phyloP scores from a whole-genome alignment of 2,113 vertebrate species.

The Haemorhous mexicanus region DNA sequence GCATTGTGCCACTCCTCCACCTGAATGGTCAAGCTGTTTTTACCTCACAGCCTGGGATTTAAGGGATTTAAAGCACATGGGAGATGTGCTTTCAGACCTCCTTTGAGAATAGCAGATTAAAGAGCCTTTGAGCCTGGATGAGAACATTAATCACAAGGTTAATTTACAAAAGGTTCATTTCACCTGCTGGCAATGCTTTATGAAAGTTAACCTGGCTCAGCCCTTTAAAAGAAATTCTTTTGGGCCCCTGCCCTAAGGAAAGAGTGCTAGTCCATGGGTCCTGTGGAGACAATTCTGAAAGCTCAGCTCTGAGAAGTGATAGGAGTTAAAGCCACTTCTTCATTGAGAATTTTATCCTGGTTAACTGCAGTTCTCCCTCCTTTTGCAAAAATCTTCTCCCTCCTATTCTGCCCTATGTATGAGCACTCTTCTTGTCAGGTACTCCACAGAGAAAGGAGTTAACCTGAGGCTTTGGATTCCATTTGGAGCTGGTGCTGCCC shows the following conservation, averaged over 20 bases:
- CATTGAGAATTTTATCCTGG: not conserved
- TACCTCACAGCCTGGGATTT: not conserved
- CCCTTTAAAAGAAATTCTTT: not conserved
- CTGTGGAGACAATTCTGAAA: accelerated
- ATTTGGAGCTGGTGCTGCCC: not conserved
- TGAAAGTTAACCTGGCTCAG: not conserved
- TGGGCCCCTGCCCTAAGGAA: not conserved
- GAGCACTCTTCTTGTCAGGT: not conserved
- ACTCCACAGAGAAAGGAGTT: not conserved
- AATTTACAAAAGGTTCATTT: not conserved
- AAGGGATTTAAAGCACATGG: not conserved
- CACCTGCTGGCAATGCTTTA: not conserved
- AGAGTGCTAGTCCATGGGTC: not conserved
- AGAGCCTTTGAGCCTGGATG: not conserved
- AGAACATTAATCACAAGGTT: not conserved
- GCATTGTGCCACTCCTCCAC: not conserved
- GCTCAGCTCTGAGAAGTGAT: not conserved
- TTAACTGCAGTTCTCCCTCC: not conserved
- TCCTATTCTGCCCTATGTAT: not conserved
- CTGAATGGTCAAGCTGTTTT: not conserved
- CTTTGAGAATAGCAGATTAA: not conserved
- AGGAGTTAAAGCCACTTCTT: not conserved
- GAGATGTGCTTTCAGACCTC: not conserved
- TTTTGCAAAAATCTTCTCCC: not conserved
- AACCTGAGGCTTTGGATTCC: not conserved